Conservation (phyloP, 2,113 vertebrate species). For the Petroica traversi region DNA sequence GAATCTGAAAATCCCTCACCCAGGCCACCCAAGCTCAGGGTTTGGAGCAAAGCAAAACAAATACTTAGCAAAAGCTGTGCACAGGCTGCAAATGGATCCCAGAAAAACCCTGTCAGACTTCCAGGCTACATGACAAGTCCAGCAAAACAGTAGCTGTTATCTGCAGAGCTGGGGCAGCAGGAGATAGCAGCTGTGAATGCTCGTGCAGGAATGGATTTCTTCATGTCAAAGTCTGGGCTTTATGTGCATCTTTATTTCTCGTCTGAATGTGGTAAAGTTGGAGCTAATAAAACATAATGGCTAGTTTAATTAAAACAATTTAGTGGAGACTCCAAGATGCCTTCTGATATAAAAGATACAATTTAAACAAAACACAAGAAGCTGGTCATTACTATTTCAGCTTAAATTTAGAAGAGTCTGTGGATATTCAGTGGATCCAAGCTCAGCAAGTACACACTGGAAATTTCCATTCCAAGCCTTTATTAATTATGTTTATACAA, state of each 20-base stretch:
- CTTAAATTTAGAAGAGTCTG: constrained; percentile 9
- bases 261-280: constrained; percentile 3
- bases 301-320: constrained; percentile 57
- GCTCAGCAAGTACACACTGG: constrained; percentile 6
- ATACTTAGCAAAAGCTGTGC: not conserved
- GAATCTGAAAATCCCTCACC: not conserved
- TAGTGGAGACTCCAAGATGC: constrained; percentile 45
- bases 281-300: constrained; percentile 40
- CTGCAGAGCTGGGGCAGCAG: constrained; percentile 9
- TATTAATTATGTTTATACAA: constrained; percentile 57
- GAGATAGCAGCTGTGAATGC: not conserved
- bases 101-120: not conserved
- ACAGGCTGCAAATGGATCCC: not conserved
- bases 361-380: constrained; percentile 16
- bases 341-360: constrained; percentile 31
- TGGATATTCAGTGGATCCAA: not conserved
- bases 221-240: not conserved
- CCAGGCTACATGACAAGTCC: not conserved
- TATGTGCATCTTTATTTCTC: constrained; percentile 6
- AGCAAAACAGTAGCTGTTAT: constrained; percentile 55
- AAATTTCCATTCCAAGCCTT: constrained; percentile 61
- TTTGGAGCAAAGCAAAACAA: not conserved
- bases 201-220: not conserved
- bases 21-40: constrained; percentile 21
- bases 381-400: not conserved